These are phyloP conservation scores for Neolamprologus cancellatus DNA, from an alignment of 2,113 vertebrate genomes.

Conservation along the genomic window DNA sequence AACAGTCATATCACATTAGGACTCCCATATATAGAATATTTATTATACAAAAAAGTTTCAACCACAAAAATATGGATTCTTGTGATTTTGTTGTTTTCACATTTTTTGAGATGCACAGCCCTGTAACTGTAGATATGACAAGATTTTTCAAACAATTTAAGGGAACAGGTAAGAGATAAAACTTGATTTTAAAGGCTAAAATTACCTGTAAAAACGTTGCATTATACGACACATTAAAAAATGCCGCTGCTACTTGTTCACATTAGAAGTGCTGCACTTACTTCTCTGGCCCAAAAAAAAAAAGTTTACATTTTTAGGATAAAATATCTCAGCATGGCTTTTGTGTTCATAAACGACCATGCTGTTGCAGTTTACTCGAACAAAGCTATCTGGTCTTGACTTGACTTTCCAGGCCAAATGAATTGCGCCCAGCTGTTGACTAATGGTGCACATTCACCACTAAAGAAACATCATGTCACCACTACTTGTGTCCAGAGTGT, in stretches of 20 bases:
- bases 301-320: background rate
- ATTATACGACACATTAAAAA: background rate
- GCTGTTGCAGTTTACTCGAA: background rate
- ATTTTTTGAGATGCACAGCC: background rate
- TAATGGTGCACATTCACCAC: conserved; percentile 42
- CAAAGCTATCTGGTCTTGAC: conserved; percentile 32
- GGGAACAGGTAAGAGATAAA: background rate
- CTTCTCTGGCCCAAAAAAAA: background rate
- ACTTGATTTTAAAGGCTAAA: background rate
- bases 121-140: background rate
- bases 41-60: background rate
- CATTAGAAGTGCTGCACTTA: background rate
- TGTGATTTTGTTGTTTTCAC: background rate
- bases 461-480: conserved; percentile 48
- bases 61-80: background rate
- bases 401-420: conserved; percentile 21
- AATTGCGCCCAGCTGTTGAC: conserved; percentile 47
- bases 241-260: background rate
- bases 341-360: background rate
- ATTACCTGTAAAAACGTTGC: background rate
- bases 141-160: background rate
- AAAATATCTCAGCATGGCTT: background rate
- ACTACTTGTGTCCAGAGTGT: conserved; percentile 47
- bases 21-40: background rate
- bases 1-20: accelerated